A percentile compares a stretch with the other conserved stretches of the same genome.
Conservation (phyloP, 2,888 invertebrate genomes). For the Camponotus fellah region DNA sequence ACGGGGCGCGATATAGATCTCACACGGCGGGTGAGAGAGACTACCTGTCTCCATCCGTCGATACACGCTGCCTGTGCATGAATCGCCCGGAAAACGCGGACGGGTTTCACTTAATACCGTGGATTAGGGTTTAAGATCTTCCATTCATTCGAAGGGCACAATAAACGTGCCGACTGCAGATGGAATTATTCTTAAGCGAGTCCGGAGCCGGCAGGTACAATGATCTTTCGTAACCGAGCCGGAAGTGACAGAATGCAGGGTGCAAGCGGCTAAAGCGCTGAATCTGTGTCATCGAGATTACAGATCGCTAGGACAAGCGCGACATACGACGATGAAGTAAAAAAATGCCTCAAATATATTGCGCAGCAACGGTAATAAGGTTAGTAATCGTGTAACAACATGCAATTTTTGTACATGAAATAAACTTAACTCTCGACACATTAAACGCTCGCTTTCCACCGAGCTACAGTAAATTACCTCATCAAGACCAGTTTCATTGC, state of each 20-base stretch:
- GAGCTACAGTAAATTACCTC: slow-evolving; percentile 29
- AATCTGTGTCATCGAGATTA: slow-evolving; percentile 58
- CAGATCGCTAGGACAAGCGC: slow-evolving; percentile 2
- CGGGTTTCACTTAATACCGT: slow-evolving; percentile 82
- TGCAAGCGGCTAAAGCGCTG: slow-evolving; percentile 48
- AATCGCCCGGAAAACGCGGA: slow-evolving; percentile 78
- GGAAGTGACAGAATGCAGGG: slow-evolving; percentile 68
- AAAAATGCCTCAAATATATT: not conserved
- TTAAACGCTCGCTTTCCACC: slow-evolving; percentile 25
- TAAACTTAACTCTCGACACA: slow-evolving; percentile 36
- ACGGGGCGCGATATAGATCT: slow-evolving; percentile 75
- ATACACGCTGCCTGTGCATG: slow-evolving; percentile 47
- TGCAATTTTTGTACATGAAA: slow-evolving; percentile 37
- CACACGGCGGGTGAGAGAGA: slow-evolving; percentile 61
- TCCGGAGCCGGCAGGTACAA: slow-evolving; percentile 64
- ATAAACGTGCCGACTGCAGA: slow-evolving; percentile 72
- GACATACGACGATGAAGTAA: slow-evolving; percentile 5
- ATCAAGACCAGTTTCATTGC: slow-evolving; percentile 52
- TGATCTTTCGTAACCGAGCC: slow-evolving; percentile 72
- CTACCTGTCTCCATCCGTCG: slow-evolving; percentile 61
- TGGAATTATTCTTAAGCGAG: slow-evolving; percentile 61
- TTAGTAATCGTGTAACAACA: slow-evolving; percentile 8
- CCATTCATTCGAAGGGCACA: slow-evolving; percentile 72
- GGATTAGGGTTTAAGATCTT: slow-evolving; percentile 82
- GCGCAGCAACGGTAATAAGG: not conserved